phyloP scores from a whole-genome alignment of 2,113 vertebrate genomes.

The Hippocampus guttulatus region DNA sequence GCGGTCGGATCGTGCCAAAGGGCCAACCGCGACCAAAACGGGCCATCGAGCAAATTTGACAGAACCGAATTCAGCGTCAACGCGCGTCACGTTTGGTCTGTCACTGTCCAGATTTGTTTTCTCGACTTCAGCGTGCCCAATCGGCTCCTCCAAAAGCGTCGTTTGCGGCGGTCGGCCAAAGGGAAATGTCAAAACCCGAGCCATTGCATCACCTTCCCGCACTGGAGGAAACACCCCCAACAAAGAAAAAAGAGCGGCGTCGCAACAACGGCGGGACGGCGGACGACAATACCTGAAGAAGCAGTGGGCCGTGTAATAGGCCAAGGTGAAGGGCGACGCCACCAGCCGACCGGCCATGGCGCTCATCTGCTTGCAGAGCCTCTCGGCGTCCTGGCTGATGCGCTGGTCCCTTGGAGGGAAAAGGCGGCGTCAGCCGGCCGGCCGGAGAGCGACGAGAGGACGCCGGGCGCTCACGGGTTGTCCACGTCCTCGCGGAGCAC shows the following conservation, averaged over 20 bases:
- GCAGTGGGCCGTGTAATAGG: constrained; percentile 94
- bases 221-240: not conserved
- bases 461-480: constrained; percentile 82
- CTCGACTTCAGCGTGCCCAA: too few relatives aligned
- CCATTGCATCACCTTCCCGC: not conserved
- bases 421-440: not conserved
- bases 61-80: too few relatives aligned
- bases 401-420: constrained; percentile 83
- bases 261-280: too few relatives aligned
- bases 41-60: too few relatives aligned
- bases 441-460: too few relatives aligned
- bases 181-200: not conserved
- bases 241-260: not conserved
- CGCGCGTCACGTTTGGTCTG: too few relatives aligned
- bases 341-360: constrained; percentile 85
- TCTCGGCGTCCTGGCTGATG: constrained; percentile 93
- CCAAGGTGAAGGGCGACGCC: constrained; percentile 85
- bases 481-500: constrained; percentile 84
- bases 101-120: too few relatives aligned
- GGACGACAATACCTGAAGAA: constrained; percentile 75
- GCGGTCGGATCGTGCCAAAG: too few relatives aligned
- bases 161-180: too few relatives aligned
- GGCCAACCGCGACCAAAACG: too few relatives aligned
- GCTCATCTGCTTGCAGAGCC: constrained; percentile 90
- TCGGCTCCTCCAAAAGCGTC: too few relatives aligned